Evolutionary conservation across 2,797 vertebrate species (phyloP).

Genomic region (Rhincodon typus): DNA sequence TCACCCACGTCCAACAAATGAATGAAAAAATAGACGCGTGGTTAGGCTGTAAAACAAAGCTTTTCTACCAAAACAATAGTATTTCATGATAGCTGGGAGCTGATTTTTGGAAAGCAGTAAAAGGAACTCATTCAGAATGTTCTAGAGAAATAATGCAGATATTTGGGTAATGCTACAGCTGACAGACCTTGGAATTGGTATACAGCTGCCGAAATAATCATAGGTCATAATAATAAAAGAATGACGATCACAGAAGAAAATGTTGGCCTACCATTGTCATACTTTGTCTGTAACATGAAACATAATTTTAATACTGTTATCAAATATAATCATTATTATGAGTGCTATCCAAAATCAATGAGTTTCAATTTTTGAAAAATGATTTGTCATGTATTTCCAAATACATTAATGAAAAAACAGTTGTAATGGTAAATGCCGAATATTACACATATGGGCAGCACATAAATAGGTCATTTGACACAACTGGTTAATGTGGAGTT

Average conservation of each 20-base stretch:
- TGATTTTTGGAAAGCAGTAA: background rate
- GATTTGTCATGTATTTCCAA: background rate
- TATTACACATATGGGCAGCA: background rate
- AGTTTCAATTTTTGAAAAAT: background rate
- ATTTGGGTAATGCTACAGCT: background rate
- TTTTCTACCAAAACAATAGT: background rate
- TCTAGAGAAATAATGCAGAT: slow-evolving; percentile 24
- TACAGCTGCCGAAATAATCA: background rate
- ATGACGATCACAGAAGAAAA: background rate
- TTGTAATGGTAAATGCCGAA: background rate
- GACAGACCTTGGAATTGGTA: background rate
- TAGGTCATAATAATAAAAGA: background rate
- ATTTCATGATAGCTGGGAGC: background rate
- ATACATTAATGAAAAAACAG: background rate
- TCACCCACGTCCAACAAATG: no score
- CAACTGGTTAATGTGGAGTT: background rate
- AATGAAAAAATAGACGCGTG: background rate
- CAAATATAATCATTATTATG: background rate
- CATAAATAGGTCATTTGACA: background rate
- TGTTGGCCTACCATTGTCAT: background rate
- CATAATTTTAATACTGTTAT: background rate
- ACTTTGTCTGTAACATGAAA: background rate
- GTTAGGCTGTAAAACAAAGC: background rate
- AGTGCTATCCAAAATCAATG: background rate
- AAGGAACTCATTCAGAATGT: background rate